Evolutionary conservation across 1,140 invertebrate genomes (phyloP).

Genomic region (Drosophila cardini): DNA sequence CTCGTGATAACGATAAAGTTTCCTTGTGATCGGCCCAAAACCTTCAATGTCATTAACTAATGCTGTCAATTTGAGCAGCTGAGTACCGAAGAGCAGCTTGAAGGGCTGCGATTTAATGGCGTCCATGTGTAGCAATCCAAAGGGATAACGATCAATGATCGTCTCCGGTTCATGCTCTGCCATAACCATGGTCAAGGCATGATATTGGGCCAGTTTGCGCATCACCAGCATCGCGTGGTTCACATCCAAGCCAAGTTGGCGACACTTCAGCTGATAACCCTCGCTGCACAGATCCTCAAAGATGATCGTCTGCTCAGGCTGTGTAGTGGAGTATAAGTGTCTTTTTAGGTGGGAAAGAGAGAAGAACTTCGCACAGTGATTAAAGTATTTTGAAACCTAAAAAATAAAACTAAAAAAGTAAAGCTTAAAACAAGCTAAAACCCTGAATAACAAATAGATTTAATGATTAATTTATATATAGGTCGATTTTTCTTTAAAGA

Average conservation of each 20-base stretch:
- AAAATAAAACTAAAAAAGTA: too few species aligned
- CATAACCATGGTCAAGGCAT: slow-evolving; percentile 78
- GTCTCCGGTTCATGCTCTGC: slow-evolving; percentile 63
- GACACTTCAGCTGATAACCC: slow-evolving; percentile 76
- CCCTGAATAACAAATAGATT: too few species aligned
- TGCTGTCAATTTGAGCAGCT: slow-evolving; percentile 64
- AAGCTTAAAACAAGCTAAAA: too few species aligned
- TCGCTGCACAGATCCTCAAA: slow-evolving; percentile 69
- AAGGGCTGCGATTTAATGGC: slow-evolving; percentile 76
- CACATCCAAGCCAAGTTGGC: slow-evolving; percentile 70
- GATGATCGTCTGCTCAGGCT: slow-evolving; percentile 76
- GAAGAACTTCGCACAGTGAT: too few species aligned
- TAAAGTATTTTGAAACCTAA: too few species aligned
- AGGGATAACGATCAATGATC: slow-evolving; percentile 70
- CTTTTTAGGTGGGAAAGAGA: slow-evolving; percentile 25
- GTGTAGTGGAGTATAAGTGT: slow-evolving; percentile 85
- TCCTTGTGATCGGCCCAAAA: slow-evolving; percentile 76
- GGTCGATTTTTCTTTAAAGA: too few species aligned
- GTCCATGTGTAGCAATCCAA: slow-evolving; percentile 74
- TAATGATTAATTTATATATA: too few species aligned
- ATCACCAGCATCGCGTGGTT: slow-evolving; percentile 63
- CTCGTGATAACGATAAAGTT: slow-evolving; percentile 77
- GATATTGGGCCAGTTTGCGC: slow-evolving; percentile 74
- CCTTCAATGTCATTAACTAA: slow-evolving; percentile 84
- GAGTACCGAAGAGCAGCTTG: slow-evolving; percentile 71